A percentile compares a stretch with the other conserved stretches of the same genome.
phyloP scores from a whole-genome alignment of 2,888 invertebrate genomes.

The Flexamia atlantica region DNA sequence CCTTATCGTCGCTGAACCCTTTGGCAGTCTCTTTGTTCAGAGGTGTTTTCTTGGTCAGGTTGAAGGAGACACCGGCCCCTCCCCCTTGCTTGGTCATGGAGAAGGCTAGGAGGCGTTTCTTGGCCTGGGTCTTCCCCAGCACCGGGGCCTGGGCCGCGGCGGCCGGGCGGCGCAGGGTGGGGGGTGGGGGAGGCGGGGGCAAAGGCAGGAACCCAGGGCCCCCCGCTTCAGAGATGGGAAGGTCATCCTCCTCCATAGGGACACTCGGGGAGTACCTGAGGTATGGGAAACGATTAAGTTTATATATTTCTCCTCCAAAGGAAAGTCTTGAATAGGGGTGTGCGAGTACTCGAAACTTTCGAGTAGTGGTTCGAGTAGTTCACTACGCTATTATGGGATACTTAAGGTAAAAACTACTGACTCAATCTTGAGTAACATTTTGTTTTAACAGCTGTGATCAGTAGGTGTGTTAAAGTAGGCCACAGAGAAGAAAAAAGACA shows the following conservation, averaged over 20 bases:
- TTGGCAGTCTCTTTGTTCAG: slow-evolving; percentile 62
- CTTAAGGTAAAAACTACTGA: no score
- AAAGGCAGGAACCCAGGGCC: not conserved
- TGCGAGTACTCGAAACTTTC: no score
- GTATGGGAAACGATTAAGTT: no score
- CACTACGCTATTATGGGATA: no score
- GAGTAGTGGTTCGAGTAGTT: no score
- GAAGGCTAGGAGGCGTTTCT: slow-evolving; percentile 74
- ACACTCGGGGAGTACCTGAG: slow-evolving; percentile 36
- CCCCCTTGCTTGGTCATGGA: slow-evolving; percentile 72
- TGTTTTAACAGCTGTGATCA: no score
- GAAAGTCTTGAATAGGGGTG: no score
- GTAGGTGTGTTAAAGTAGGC: no score
- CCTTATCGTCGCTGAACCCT: slow-evolving; percentile 56
- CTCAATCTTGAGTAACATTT: no score
- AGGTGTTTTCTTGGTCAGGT: slow-evolving; percentile 63
- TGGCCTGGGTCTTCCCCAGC: slow-evolving; percentile 73
- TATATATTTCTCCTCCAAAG: no score
- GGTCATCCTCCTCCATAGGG: slow-evolving; percentile 10
- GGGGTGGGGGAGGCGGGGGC: slow-evolving; percentile 4
- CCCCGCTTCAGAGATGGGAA: not conserved
- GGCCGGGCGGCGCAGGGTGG: not conserved
- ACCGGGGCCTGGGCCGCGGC: slow-evolving; percentile 62
- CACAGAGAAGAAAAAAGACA: no score
- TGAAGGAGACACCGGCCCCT: slow-evolving; percentile 58